Base-by-base conservation (phyloP, 2,888 invertebrate genomes). In the Piscicola geometra region DNA sequence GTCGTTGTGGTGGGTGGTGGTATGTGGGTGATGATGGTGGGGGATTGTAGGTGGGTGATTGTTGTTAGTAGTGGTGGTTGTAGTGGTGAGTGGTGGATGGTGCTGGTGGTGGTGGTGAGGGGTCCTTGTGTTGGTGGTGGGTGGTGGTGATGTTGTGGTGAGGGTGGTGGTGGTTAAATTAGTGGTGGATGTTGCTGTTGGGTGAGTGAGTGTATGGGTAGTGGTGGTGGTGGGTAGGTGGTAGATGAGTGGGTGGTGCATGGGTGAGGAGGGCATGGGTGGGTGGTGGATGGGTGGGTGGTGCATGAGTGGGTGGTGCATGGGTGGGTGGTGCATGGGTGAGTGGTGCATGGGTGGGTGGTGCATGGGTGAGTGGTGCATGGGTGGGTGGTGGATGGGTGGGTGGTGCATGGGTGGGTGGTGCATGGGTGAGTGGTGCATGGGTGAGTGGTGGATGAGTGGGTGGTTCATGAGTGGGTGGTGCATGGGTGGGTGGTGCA, bases 11-110 rank as follows among this genome's bases (percentile, higher is more conserved):
- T 56, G 60, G 30, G 35, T 41, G 71, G 41, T 47, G 36, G 21
- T 47, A 15, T 3, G 41, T 99, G 98, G 98, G 87, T 98, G 79
- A 92, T 92, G 81, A 93, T 93, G 86, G 91, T 94, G 75, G 92
- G 93, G 75, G 89, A 90, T 81, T 90, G 90, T 75, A 93, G 92
- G 90, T 90, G 80, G 88, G 88, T 83, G 21, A 5, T 3, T 56
- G 21, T 5, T 56, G 21, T 9, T 9, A 21, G 60, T 18, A 18
- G 60, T 25, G 21, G 60, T 25, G 21, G 60, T 25, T 5, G 60
- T 25, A 5, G n/a, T 25, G 21, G 60, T 56, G 21, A n/a, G 3
- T 77, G 41, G 36, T 50, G 56, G 21, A 2, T n/a, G n/a, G n/a
- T n/a, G n/a, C n/a, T n/a, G n/a, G n/a, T n/a, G n/a, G n/a, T n/a